Conservation (phyloP, 2,888 invertebrate species). For the Entomobrya proxima region DNA sequence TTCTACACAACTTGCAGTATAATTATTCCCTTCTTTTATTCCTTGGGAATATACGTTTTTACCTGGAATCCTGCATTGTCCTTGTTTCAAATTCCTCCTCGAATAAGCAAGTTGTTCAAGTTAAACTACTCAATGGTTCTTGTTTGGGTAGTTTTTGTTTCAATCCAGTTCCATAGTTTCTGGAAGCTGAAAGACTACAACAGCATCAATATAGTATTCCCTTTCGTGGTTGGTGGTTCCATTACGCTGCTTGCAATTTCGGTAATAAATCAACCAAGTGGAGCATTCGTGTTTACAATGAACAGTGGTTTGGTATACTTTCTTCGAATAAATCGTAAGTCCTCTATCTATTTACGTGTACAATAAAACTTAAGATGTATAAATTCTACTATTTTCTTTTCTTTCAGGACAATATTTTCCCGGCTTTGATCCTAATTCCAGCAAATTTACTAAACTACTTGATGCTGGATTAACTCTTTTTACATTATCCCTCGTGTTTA, state of each 20-base stretch:
- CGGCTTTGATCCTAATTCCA: too few relatives aligned
- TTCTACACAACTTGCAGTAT: too few relatives aligned
- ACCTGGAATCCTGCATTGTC: too few relatives aligned
- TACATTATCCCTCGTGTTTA: too few relatives aligned
- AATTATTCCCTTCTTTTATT: too few relatives aligned
- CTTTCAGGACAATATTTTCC: too few relatives aligned
- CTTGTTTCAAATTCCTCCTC: too few relatives aligned
- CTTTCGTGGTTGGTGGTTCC: not conserved
- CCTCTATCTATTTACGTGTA: not conserved
- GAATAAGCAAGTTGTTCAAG: not conserved
- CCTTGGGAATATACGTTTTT: too few relatives aligned
- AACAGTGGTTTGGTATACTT: not conserved
- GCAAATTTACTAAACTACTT: not conserved
- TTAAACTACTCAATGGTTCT: not conserved
- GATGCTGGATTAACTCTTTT: not conserved
- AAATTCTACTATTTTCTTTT: too few relatives aligned
- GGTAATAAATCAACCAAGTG: not conserved
- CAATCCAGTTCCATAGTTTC: not conserved
- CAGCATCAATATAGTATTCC: not conserved
- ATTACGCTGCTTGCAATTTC: not conserved
- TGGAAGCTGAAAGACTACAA: not conserved
- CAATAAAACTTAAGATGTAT: too few relatives aligned
- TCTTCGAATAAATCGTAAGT: conserved; percentile 1
- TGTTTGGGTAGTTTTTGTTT: not conserved
- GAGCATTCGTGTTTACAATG: not conserved